Conservation (phyloP, 2,113 vertebrate species). For the Xyrauchen texanus region DNA sequence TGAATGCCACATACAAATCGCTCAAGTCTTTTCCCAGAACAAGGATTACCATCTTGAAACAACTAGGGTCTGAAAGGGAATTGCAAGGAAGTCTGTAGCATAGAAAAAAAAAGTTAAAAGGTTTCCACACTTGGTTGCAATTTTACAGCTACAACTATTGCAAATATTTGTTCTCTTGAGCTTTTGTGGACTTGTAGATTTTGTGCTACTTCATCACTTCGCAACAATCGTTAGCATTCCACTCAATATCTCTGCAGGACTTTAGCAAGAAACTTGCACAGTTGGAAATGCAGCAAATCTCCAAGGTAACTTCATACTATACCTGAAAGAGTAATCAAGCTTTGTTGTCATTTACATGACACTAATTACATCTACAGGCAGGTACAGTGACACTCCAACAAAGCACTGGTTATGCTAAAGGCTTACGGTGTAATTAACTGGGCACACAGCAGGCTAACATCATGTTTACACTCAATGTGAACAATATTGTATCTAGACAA, state of each 20-base stretch:
- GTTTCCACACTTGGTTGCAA: too few species aligned
- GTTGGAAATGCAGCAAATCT: too few species aligned
- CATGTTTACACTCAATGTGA: too few species aligned
- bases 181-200: neutral
- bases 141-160: neutral
- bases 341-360: neutral
- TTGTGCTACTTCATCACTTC: neutral
- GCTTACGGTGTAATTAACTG: neutral
- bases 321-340: neutral
- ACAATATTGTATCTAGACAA: too few species aligned
- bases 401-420: neutral
- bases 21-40: too few species aligned
- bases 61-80: too few species aligned
- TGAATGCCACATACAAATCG: too few species aligned
- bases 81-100: too few species aligned
- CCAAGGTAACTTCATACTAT: neutral
- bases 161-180: neutral
- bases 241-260: neutral
- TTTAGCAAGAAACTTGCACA: too few species aligned
- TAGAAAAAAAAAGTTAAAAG: too few species aligned
- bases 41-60: too few species aligned
- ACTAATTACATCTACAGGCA: neutral
- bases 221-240: neutral
- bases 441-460: too few species aligned
- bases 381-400: neutral